These are phyloP conservation scores for Halcyon chelicuti DNA, from an alignment of 2,797 vertebrate species.

Conservation along the genomic window DNA sequence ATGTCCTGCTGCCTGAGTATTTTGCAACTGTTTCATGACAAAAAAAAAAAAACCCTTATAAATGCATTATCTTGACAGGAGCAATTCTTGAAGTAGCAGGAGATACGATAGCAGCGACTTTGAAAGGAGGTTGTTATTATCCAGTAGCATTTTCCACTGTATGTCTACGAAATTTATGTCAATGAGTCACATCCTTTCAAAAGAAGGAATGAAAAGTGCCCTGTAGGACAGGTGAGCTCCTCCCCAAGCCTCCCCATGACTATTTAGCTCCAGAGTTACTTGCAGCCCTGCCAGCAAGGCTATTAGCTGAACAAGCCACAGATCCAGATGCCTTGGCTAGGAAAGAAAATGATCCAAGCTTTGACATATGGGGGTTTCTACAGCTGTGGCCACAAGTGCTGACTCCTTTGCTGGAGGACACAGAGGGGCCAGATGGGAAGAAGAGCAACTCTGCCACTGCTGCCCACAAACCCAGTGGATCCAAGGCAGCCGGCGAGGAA, in stretches of 20 bases:
- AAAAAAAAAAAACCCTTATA: neutral
- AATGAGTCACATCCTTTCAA: slow-evolving; percentile 34
- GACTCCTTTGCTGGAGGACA: slow-evolving; percentile 40
- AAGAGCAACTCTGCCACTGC: neutral
- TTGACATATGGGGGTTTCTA: slow-evolving; percentile 23
- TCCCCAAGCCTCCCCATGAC: neutral
- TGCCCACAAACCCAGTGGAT: neutral
- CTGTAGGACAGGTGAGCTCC: slow-evolving; percentile 63
- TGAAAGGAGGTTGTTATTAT: neutral
- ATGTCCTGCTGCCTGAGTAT: slow-evolving; percentile 38
- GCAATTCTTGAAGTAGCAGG: neutral
- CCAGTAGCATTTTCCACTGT: slow-evolving; percentile 7
- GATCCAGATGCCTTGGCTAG: slow-evolving; percentile 53
- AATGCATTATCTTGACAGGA: slow-evolving; percentile 57
- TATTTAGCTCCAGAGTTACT: slow-evolving; percentile 20
- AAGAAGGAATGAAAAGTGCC: slow-evolving; percentile 27
- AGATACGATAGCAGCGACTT: neutral
- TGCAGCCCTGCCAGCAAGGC: slow-evolving; percentile 51
- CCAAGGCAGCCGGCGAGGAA: neutral
- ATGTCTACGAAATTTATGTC: neutral
- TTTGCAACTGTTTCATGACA: neutral
- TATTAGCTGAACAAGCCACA: slow-evolving; percentile 59
- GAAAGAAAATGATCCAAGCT: slow-evolving; percentile 58
- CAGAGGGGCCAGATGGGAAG: slow-evolving; percentile 48
- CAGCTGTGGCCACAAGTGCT: slow-evolving; percentile 49